Percentiles rank a stretch among this genome's conserved stretches.
phyloP scores from a whole-genome alignment of 2,888 invertebrate genomes.

The Scaptomyza reducta region DNA sequence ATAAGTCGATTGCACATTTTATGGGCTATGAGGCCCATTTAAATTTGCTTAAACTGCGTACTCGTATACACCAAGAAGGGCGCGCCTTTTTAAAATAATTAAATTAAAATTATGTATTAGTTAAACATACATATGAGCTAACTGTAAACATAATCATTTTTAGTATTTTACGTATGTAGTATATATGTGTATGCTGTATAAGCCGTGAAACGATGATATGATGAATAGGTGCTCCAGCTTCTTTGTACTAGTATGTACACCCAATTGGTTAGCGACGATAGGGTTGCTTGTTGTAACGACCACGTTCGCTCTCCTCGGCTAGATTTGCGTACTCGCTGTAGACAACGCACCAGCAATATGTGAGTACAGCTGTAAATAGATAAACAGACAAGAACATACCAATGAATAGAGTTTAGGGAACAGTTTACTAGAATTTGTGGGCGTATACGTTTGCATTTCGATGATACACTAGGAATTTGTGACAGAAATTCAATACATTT shows the following conservation, averaged over 20 bases:
- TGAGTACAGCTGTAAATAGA: slow-evolving; percentile 87
- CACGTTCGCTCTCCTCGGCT: slow-evolving; percentile 89
- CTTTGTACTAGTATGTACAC: neutral
- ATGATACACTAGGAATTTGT: neutral
- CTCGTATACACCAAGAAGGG: slow-evolving; percentile 12
- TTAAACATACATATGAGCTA: slow-evolving; percentile 62
- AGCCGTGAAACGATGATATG: slow-evolving; percentile 17
- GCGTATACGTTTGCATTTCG: neutral
- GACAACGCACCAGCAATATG: slow-evolving; percentile 93
- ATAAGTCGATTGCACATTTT: slow-evolving; percentile 63
- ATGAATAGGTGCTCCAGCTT: slow-evolving; percentile 4
- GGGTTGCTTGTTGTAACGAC: slow-evolving; percentile 90
- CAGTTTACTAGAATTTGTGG: neutral
- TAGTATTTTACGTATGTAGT: slow-evolving; percentile 44
- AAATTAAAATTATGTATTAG: slow-evolving; percentile 67
- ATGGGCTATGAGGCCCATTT: slow-evolving; percentile 45
- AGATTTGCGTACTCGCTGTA: slow-evolving; percentile 91
- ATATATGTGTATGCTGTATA: slow-evolving; percentile 16
- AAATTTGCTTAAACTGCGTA: slow-evolving; percentile 38
- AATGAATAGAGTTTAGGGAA: neutral
- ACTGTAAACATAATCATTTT: slow-evolving; percentile 58
- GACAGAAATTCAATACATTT: neutral
- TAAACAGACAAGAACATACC: neutral
- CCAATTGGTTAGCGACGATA: slow-evolving; percentile 84
- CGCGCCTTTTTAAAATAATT: slow-evolving; percentile 53